Evolutionary conservation across 2,797 vertebrate genomes (phyloP).

Genomic region (Podarcis lilfordi): DNA sequence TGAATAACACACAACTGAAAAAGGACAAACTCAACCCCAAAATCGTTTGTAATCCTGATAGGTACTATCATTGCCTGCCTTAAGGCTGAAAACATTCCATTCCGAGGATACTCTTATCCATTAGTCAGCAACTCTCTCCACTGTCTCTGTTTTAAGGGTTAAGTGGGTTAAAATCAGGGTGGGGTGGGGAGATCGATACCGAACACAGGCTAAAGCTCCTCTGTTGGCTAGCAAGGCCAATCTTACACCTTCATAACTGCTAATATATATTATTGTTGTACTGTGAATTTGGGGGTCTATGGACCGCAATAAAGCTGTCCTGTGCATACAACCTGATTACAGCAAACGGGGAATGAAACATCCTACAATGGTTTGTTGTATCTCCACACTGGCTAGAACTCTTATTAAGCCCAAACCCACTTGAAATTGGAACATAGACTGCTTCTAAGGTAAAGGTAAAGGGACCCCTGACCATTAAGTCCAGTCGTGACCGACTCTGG

Average conservation of each 20-base stretch:
- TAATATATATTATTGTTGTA: no score
- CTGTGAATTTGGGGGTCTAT: no score
- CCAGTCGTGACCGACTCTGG: no score
- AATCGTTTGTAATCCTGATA: not conserved
- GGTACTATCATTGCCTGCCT: not conserved
- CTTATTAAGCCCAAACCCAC: not conserved
- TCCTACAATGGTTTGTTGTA: not conserved
- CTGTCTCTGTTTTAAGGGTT: not conserved
- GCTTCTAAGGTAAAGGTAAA: no score
- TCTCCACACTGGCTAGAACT: conserved; percentile 2
- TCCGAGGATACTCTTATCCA: not conserved
- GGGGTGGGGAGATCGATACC: fast-evolving
- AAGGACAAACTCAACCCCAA: not conserved
- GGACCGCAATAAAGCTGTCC: no score
- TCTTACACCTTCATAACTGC: no score
- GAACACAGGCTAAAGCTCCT: not conserved
- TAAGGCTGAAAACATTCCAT: conserved; percentile 11
- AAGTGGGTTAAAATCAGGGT: conserved; percentile 2
- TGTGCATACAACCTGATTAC: not conserved
- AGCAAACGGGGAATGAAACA: not conserved
- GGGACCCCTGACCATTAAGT: no score
- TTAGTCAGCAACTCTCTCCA: not conserved
- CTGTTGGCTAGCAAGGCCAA: no score
- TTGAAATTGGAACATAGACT: not conserved
- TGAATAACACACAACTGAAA: not conserved